Evolutionary conservation across 2,113 vertebrate genomes (phyloP), one percentile per base, ranked within the genome.

Genomic region (Sula dactylatra): DNA sequence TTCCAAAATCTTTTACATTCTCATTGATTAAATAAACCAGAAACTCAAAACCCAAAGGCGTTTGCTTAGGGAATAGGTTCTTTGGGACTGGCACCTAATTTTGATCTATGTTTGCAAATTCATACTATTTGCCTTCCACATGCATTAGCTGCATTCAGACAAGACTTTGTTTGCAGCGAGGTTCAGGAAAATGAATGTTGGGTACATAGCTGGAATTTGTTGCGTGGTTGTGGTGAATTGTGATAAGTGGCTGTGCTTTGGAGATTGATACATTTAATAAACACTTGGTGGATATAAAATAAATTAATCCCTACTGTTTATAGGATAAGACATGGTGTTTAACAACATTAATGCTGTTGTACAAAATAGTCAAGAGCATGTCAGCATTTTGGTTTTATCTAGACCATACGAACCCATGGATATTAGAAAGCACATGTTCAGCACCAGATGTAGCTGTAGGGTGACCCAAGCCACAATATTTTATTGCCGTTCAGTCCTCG

Each of bases 251-350:
- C 80, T 86, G 67, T 25, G 55, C 82, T 93, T 83, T 74, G 69
- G 88, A 90, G 64, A 27, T 13, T 70, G 80, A 77, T 59, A 86
- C 16, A 59, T 71, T 83, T 90, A 78, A 83, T 92, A 90, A 95
- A 83, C 69, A 94, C 32, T 77, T 12, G 0, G 36, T 59, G 80
- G 56, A 67, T 96, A 66, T 77, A 88, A 87, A 97, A 96, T 93
- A 93, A 96, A 93, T 91, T 31, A 90, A 80, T 90, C 32, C 58
- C 38, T 80, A 38, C 79, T 86, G 55, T 94, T 94, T 92, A 86
- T 83, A 86, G 82, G 59, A 47, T 34, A 66, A 94, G 72, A 74
- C 64, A 20, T 42, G 32, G 29, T 90, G 82, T 83, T 96, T 90
- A 94, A 90, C 67, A 92, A 58, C 20, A 55, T 70, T 56, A 91